Evolutionary conservation across 2,888 invertebrate species (phyloP), one percentile per base, ranked within the genome.

Genomic region (Tuberolachnus salignus): DNA sequence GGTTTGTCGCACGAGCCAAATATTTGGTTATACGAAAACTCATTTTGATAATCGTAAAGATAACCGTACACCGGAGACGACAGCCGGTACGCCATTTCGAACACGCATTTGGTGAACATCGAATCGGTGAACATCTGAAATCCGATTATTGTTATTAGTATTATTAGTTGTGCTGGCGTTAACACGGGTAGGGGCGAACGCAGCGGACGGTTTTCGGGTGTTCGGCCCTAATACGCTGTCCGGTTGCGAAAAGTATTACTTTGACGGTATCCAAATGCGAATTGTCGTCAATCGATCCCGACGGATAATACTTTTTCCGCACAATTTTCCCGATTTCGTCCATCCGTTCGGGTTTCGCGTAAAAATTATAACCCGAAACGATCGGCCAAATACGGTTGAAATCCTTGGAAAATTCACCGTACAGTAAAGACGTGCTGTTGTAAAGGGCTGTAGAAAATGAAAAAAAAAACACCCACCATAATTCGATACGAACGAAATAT

Each of bases 21-120:
- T 2, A 16, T 1, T 26, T 61, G 71, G 6, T 74, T 70, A 21
- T 64, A 71, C 13, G 81, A 81, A 70, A 51, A 74, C 44, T 75
- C 57, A 71, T 81, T 81, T 59, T 55, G 53, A 57, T 81, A 80
- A 46, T 64, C 53, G 26, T 81, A 81, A 34, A 66, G 26, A 57
- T 81, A 81, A 46, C 26, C 34, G 34, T 81, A 81, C 59, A 74
- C 70, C 1, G 80, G 73, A 13, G 74, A 70, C 13, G 57, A 64
- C 1, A 80, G 67, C 9, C 26, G 26, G 42, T 61, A 44, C 9
- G 71, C 59, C 70, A 51, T 61, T 16, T 61, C 42, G 11, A 51
- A 9, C 19, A 70, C 1, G 1, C 75, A 53, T 4, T 51, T 23
- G 8, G 34, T 2, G 49, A 73, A 73, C 13, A n/a, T 34, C 4